Base-by-base conservation (phyloP, 2,113 vertebrate species). In the Sula dactylatra region DNA sequence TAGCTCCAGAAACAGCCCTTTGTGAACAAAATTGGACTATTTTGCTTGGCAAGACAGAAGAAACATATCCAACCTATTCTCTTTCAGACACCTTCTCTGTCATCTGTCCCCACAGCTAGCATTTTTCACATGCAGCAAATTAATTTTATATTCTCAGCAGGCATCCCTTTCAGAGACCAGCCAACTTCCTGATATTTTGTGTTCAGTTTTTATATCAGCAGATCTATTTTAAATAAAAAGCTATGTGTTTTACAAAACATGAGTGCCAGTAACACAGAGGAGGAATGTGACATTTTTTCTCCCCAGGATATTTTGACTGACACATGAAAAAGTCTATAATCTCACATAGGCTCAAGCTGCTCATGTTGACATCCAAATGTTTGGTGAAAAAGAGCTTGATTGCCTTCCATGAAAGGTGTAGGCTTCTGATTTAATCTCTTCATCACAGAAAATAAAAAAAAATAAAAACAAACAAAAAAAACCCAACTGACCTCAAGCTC, bases 231-330 rank as follows among this genome's bases (percentile, higher is more conserved):
- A 93, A 97, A 97, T 95, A 94, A 96, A 95, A 91, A 96, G 92
- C 95, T 94, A 82, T 95, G 92, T 93, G 95, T 88, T 97, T 96
- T 87, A 96, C 90, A 94, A 96, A 96, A 95, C 92, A 94, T 21
- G 65, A 97, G 85, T 93, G 86, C 94, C 95, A 94, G 84, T 73
- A 95, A 93, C 89, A 95, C 76, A 91, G 89, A 96, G 80, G 89
- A 91, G 91, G 82, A 97, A 97, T 93, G 94, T 96, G 94, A 95
- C 95, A 97, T 95, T 97, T 47, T 97, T 95, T 97, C 95, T 97
- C 97, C 95, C 92, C 91, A 62, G 87, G 94, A 95, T 96, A 96
- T 97, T 96, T 97, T 96, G 94, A 97, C 95, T 97, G 97, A 97
- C 96, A 96, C 91, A 77, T 88, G 76, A 91, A 84, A 92, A 96